A percentile compares a stretch with the other conserved stretches of the same genome.
These are phyloP conservation scores for Coracias cyanogaster DNA, from an alignment of 2,797 vertebrate genomes.

Conservation along the genomic window DNA sequence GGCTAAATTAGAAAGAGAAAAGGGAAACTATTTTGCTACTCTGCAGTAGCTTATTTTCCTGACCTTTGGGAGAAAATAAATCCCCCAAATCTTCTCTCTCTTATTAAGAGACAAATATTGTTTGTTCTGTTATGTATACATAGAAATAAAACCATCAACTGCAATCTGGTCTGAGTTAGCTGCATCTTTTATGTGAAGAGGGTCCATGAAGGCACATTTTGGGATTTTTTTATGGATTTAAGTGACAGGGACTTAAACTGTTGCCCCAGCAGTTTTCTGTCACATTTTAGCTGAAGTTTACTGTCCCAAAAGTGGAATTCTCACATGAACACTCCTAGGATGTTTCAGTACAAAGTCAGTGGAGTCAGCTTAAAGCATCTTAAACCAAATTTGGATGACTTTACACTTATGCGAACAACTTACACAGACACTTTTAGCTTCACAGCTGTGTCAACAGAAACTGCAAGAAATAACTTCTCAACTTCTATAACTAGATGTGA, in stretches of 20 bases:
- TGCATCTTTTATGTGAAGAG: not conserved
- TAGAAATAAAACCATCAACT: not conserved
- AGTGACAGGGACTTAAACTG: not conserved
- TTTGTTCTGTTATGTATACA: not conserved
- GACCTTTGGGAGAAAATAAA: not conserved
- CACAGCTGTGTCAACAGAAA: constrained; percentile 53
- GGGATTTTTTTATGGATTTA: not conserved
- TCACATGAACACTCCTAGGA: not conserved
- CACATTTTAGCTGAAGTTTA: not conserved
- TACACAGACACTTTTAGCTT: not conserved
- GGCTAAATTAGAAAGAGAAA: not conserved
- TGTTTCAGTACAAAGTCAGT: not conserved
- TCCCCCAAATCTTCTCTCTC: not conserved
- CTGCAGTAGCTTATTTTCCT: not conserved
- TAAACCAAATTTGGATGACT: constrained; percentile 40
- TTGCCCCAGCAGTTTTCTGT: not conserved
- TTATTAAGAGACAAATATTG: not conserved
- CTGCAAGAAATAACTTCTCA: constrained; percentile 15
- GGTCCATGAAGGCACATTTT: not conserved
- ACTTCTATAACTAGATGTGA: not conserved
- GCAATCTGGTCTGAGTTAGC: not conserved
- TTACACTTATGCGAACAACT: not conserved
- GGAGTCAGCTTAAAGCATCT: not conserved
- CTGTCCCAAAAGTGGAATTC: not conserved
- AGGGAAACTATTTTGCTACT: not conserved